Conservation (phyloP, 1,140 invertebrate genomes). For the Sipha flava region DNA sequence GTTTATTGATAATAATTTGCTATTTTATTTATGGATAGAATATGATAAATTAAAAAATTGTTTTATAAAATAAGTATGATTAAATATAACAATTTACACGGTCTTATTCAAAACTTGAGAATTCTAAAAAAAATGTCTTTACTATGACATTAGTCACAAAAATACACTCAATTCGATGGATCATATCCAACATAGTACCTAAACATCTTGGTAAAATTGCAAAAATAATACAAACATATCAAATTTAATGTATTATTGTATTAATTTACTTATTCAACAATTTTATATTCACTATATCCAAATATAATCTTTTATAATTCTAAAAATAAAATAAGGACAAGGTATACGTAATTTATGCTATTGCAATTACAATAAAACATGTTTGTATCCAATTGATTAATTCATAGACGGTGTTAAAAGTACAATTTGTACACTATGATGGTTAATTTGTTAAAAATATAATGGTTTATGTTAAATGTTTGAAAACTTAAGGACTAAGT, state of each 20-base stretch:
- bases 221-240: background rate
- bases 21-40: background rate
- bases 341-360: too few relatives aligned
- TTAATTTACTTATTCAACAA: too few relatives aligned
- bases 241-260: background rate
- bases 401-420: too few relatives aligned
- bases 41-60: background rate
- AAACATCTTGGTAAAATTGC: background rate
- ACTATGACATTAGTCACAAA: background rate
- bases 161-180: conserved; percentile 5
- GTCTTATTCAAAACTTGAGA: background rate
- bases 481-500: too few relatives aligned
- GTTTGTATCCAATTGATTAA: too few relatives aligned
- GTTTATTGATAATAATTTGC: background rate
- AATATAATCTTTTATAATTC: background rate
- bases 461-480: too few relatives aligned
- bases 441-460: too few relatives aligned
- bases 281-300: background rate
- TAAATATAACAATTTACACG: background rate
- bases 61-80: too few relatives aligned
- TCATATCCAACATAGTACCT: background rate
- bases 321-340: background rate
- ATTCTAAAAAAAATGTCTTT: background rate
- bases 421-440: too few relatives aligned
- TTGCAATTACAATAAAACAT: too few relatives aligned